Evolutionary conservation across 1,140 invertebrate genomes (phyloP), one percentile per base, ranked within the genome.

Genomic region (Diachasma alloeum): DNA sequence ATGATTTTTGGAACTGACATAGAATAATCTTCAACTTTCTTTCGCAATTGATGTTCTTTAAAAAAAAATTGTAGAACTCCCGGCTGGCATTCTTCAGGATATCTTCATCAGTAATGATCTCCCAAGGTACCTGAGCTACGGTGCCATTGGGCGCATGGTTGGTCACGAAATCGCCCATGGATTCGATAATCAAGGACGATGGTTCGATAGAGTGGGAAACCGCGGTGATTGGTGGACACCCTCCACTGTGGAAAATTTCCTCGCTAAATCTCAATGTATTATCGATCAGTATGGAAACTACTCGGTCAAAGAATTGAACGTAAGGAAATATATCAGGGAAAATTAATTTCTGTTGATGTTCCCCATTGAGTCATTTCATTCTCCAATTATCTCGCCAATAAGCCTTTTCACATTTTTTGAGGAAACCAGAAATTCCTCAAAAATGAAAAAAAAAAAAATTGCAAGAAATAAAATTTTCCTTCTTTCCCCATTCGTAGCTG

Each of bases 151-250:
- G 6, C 96, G 96, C 81, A 95, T 98, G 3, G 97, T 98, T 86
- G 97, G 96, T 0, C 96, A 97, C 83, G 96, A 98, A 91, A 96
- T 98, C 63, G 97, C 96, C 0, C 97, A 98, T 85, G 96, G 95
- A 10, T 98, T 98, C 85, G 97, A 98, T 88, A 96, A 97, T 86
- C 93, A 96, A 87, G 95, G 95, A 46, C 92, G 96, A 19, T 95
- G 97, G 90, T 98, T 96, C 83, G 96, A 98, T 87, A 94, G 95
- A 77, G 92, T 96, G 67, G 97, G 97, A 37, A 97, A 96, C 85
- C 88, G 96, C 68, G 90, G 93, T 0, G 93, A 96, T 83, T 97
- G 96, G 96, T 97, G 96, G 96, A 92, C 93, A 67, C 88, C 92
- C 31, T 88, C 90, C 76, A 96, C 95, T 0, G 94, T 95, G 80